Evolutionary conservation across 92 coral and sea anemone genomes (phyloP).

Genomic region (Metridium senile): DNA sequence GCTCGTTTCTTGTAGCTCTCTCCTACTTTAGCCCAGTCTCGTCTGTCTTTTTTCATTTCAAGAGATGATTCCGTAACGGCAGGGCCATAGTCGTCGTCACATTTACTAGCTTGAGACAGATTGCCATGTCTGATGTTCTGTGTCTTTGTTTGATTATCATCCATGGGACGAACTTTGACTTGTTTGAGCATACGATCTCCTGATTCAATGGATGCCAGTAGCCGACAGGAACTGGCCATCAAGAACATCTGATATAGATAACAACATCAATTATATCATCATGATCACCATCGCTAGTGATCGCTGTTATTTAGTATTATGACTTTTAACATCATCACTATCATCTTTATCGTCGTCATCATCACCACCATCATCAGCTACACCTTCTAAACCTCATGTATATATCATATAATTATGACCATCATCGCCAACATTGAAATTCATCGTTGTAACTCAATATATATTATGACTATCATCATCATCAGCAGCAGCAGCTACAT

Average conservation of each 20-base stretch:
- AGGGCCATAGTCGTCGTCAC: not conserved
- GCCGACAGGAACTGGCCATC: conserved; percentile 74
- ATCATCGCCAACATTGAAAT: not conserved
- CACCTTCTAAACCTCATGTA: too few species aligned
- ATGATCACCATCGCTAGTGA: not conserved
- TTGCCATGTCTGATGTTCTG: not conserved
- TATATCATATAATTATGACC: not conserved
- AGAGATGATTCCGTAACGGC: not conserved
- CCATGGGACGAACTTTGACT: conserved; percentile 57
- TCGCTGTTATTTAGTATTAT: too few species aligned
- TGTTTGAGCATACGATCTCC: conserved; percentile 68
- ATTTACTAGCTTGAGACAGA: not conserved
- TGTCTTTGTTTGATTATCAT: not conserved
- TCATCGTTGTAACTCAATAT: not conserved
- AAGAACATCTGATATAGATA: conserved; percentile 59
- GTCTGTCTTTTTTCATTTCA: not conserved
- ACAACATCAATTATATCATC: not conserved
- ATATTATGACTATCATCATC: not conserved
- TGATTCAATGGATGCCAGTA: conserved; percentile 54
- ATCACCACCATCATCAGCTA: too few species aligned
- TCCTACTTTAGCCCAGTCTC: conserved; percentile 23
- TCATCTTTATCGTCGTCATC: too few species aligned
- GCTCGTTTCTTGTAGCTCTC: conserved; percentile 1
- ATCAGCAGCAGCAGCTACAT: too few species aligned
- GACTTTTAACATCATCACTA: too few species aligned